phyloP scores from a whole-genome alignment of 2,113 vertebrate genomes.

The Vulpes lagopus region DNA sequence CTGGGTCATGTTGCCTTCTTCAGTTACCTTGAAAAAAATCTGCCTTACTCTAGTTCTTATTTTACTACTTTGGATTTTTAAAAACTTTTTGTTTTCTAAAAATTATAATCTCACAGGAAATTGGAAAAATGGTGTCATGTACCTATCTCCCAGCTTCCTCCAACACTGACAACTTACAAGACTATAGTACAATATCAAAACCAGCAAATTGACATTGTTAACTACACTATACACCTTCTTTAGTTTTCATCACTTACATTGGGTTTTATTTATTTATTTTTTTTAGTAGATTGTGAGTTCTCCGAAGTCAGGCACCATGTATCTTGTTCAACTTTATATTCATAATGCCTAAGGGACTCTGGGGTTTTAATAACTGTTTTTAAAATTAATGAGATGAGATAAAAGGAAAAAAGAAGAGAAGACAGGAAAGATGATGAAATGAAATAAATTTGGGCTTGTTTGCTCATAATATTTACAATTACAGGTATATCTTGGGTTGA shows the following conservation, averaged over 20 bases:
- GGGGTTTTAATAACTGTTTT: not conserved
- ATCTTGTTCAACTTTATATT: constrained; percentile 6
- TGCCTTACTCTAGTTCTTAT: not conserved
- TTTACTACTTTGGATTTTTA: not conserved
- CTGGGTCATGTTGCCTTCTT: not conserved
- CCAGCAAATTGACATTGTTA: not conserved
- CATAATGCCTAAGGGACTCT: not conserved
- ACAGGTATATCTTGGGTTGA: not conserved
- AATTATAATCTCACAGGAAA: not conserved
- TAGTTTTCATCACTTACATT: not conserved
- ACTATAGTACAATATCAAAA: not conserved
- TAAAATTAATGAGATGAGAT: not conserved
- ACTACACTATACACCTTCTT: not conserved
- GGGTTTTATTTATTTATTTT: not conserved
- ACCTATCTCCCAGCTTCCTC: not conserved
- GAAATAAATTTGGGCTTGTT: not conserved
- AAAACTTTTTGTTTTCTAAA: constrained; percentile 26
- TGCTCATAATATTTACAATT: constrained; percentile 36
- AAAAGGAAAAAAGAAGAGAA: not conserved
- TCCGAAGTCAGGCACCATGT: not conserved
- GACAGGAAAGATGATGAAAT: not conserved
- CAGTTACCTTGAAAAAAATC: not conserved
- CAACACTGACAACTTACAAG: not conserved
- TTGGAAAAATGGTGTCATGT: not conserved
- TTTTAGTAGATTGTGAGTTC: not conserved